Percentiles rank a stretch among this genome's conserved stretches.
phyloP scores from a whole-genome alignment of 2,888 invertebrate genomes.

The Gymnocheta viridis region DNA sequence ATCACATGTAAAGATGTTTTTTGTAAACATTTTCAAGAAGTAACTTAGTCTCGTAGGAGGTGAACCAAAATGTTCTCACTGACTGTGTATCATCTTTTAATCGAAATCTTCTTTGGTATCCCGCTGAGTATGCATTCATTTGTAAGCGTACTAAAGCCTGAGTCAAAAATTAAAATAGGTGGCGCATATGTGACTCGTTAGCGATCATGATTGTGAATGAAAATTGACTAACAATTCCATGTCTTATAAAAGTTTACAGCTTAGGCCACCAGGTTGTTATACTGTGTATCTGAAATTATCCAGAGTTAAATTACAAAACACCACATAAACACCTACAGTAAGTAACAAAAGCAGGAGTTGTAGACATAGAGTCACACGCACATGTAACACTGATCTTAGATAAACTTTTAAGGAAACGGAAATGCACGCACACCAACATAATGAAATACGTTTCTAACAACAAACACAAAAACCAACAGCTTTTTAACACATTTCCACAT shows the following conservation, averaged over 20 bases:
- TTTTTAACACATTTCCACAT: conserved; percentile 45
- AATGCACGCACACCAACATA: conserved; percentile 60
- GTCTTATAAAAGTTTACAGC: not conserved
- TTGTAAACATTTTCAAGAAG: too few species aligned
- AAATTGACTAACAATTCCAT: not conserved
- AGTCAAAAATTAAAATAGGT: too few species aligned
- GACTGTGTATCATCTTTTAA: too few species aligned
- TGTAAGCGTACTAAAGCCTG: too few species aligned
- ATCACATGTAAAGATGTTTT: too few species aligned
- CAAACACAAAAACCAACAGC: conserved; percentile 2
- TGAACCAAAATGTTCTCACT: too few species aligned
- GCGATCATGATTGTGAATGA: not conserved
- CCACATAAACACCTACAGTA: conserved; percentile 32
- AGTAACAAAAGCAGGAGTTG: conserved; percentile 4
- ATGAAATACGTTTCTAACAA: conserved; percentile 39
- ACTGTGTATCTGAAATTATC: not conserved
- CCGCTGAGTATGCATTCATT: too few species aligned
- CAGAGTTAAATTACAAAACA: conserved; percentile 24
- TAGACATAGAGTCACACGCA: conserved; percentile 54
- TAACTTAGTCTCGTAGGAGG: too few species aligned
- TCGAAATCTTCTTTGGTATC: too few species aligned
- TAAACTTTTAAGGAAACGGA: conserved; percentile 69
- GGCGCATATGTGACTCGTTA: too few species aligned
- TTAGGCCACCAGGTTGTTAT: not conserved
- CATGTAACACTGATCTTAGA: conserved; percentile 65